Evolutionary conservation across 2,888 invertebrate genomes (phyloP).

Genomic region (Blomia tropicalis): DNA sequence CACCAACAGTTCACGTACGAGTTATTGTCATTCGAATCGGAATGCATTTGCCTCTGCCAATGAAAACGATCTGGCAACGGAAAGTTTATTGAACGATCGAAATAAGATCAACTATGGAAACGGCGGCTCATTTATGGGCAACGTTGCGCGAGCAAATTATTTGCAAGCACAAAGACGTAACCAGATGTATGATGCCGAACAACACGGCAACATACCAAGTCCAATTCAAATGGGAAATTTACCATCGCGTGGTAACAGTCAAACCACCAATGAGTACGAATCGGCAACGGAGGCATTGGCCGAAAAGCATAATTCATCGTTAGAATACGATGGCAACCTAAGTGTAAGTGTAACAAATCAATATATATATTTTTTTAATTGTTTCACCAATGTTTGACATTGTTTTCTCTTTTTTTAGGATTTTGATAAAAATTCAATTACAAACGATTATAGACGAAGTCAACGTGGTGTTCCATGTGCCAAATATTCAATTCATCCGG

Average conservation of each 20-base stretch:
- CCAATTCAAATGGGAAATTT: background rate
- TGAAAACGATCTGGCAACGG: background rate
- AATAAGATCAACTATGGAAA: background rate
- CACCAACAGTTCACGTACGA: slow-evolving; percentile 1
- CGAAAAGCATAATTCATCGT: background rate
- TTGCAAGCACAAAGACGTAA: background rate
- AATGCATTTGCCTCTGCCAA: background rate
- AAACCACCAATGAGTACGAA: background rate
- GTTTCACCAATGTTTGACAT: no score
- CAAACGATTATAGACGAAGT: background rate
- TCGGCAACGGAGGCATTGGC: background rate
- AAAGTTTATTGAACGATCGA: slow-evolving; percentile 3
- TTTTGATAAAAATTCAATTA: background rate
- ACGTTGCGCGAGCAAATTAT: background rate
- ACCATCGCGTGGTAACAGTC: background rate
- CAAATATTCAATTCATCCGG: slow-evolving; percentile 6
- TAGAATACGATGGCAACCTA: slow-evolving; percentile 5
- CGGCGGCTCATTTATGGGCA: background rate
- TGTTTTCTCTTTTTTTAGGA: background rate
- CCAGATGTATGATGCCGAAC: background rate
- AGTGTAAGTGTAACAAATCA: background rate
- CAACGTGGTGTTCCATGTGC: background rate
- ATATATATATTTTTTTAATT: slow-evolving; percentile 4
- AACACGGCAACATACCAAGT: background rate
- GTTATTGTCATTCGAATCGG: background rate